Evolutionary conservation across 2,797 vertebrate species (phyloP).

Genomic region (Sebastes variabilis): DNA sequence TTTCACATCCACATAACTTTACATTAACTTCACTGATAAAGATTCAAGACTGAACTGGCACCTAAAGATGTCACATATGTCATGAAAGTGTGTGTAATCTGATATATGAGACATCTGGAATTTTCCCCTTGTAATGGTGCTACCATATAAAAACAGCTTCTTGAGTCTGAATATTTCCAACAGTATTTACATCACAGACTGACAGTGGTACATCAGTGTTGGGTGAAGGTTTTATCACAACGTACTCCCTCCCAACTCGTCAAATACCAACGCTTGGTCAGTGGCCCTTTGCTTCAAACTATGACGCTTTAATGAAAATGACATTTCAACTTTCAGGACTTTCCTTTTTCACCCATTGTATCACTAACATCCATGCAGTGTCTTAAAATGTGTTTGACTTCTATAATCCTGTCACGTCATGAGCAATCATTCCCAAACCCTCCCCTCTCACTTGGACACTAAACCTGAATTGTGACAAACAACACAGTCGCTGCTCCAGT

Average conservation of each 20-base stretch:
- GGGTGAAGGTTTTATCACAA: too few species aligned
- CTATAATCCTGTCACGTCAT: background rate
- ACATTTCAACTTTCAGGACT: background rate
- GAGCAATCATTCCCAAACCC: background rate
- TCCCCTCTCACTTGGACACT: background rate
- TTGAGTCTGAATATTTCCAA: background rate
- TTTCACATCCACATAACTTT: background rate
- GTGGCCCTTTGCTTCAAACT: too few species aligned
- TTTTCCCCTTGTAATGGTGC: background rate
- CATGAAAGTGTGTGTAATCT: too few species aligned
- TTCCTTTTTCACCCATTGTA: background rate
- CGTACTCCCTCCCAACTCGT: rapidly evolving
- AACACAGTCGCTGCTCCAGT: conserved; percentile 2
- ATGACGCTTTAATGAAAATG: background rate
- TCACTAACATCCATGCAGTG: background rate
- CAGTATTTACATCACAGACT: background rate
- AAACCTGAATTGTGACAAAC: background rate
- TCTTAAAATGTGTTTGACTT: background rate
- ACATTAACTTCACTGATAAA: background rate
- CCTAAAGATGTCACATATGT: background rate
- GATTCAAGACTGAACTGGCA: background rate
- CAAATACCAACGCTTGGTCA: too few species aligned
- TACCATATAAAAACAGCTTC: too few species aligned
- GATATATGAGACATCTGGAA: background rate
- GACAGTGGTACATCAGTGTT: too few species aligned